Evolutionary conservation across 2,888 invertebrate genomes (phyloP).

Genomic region (Xestia xanthographa): DNA sequence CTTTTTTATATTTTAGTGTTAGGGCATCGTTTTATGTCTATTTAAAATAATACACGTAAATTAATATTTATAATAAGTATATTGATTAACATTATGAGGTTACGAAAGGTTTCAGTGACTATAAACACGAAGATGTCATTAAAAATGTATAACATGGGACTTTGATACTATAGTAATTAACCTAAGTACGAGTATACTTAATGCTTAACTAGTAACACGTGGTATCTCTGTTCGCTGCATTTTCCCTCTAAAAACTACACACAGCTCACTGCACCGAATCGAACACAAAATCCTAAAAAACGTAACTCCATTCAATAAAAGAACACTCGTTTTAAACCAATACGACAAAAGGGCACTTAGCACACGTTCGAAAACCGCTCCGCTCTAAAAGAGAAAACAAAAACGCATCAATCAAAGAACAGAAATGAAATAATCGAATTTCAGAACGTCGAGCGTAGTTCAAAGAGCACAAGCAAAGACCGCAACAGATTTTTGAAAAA

Average conservation of each 20-base stretch:
- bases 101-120: slow-evolving; percentile 33
- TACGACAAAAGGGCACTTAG: slow-evolving; percentile 81
- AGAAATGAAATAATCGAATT: slow-evolving; percentile 88
- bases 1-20: slow-evolving; percentile 12
- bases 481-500: slow-evolving; percentile 84
- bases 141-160: slow-evolving; percentile 16
- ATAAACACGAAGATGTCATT: slow-evolving; percentile 49
- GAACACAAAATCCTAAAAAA: slow-evolving; percentile 47
- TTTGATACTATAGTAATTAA: slow-evolving; percentile 11
- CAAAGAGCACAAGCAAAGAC: slow-evolving; percentile 87
- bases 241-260: slow-evolving; percentile 42
- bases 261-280: slow-evolving; percentile 38
- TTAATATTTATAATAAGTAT: slow-evolving; percentile 42
- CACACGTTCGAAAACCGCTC: slow-evolving; percentile 80
- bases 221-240: neutral
- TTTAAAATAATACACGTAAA: slow-evolving; percentile 25
- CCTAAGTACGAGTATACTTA: no score
- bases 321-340: slow-evolving; percentile 69
- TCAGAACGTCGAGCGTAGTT: slow-evolving; percentile 86
- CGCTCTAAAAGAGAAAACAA: slow-evolving; percentile 80
- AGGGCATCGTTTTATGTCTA: slow-evolving; percentile 19
- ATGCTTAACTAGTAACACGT: neutral
- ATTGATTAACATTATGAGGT: slow-evolving; percentile 44
- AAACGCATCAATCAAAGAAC: slow-evolving; percentile 89
- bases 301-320: slow-evolving; percentile 65